Base-by-base conservation (phyloP, 2,888 invertebrate genomes). In the Apantesis nais region DNA sequence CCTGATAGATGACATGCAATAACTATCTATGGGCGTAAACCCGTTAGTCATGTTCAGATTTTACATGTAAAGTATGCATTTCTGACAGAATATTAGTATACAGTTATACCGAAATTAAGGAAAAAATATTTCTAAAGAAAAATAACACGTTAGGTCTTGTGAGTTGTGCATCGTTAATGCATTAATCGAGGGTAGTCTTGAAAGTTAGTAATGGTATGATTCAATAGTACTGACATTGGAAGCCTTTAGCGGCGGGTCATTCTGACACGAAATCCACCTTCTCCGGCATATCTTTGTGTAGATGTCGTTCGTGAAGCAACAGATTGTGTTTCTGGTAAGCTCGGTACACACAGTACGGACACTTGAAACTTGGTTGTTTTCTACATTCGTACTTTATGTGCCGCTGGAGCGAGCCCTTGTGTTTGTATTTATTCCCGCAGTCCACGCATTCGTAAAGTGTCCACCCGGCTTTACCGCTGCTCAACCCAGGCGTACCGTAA, bases 341-440 rank as follows among this genome's bases (percentile, higher is more conserved):
- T 81, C 96, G 96, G 91, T 96, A 96, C 84, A 96, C 95, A 89
- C 97, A 97, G 90, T 96, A 96, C 65, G 96, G 96, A 87, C 97
- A 97, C 88, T 96, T 96, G 93, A 96, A 96, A 86, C 96, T 96
- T 31, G 97, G 97, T 82, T 96, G 96, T 88, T 96, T 97, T 79
- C 96, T 96, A 87, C 98, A 98, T 89, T 97, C 97, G 91, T 97
- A 97, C 86, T 96, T 96, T 85, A 97, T 95, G 90, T 98, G 97
- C 72, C 97, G 96, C 89, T 97, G 97, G 84, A 98, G 95, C 76
- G 97, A 97, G 81, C 97, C 97, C 87, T 97, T 97, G 91, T 97
- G 97, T 93, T 97, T 97, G 96, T 98, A 98, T 83, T 97, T 96
- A 94, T 98, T 98, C 80, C 97, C 97, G 91, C 98, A 98, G 85